Base-by-base conservation (phyloP, 2,888 invertebrate species). In the Stegophylla sp. region DNA sequence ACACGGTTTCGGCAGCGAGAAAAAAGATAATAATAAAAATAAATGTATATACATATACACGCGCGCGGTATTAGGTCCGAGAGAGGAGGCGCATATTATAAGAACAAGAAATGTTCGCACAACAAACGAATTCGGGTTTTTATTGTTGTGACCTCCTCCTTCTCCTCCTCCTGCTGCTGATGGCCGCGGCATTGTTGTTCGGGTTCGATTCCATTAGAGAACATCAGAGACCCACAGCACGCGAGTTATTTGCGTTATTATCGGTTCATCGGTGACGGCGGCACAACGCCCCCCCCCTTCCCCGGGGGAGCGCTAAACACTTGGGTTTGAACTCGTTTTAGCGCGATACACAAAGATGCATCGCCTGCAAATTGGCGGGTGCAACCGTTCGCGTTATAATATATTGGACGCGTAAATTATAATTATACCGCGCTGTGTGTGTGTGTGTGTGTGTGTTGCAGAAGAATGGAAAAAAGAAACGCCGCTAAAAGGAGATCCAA, bases 221-320 rank as follows among this genome's bases (percentile, higher is more conserved):
- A 3, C n/a, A n/a, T n/a, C n/a, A 48, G 43, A 48, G 66, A 1
- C 23, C 66, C 61, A 26, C 69, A 45, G n/a, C 74, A 45, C 74
- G 76, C 61, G 76, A 76, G 66, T 66, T 67, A 76, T 67, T 76
- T 41, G 43, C 76, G 67, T 76, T 76, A 66, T 76, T 76, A 76
- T 67, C 76, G 66, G 76, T 76, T 56, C 76, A 56, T 76, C 67
- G 76, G 56, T 26, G 34, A 74, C 75, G 63, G 20, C n/a, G n/a
- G 28, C 34, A 34, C 34, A 28, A 15, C 59, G 1, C 51, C 69
- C 1, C 34, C 69, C 56, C 53, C 43, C 56, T 7, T n/a, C 72
- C 66, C 64, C 53, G 66, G 43, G 64, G 34, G n/a, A n/a, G 43
- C 5, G 75, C 75, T 67, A 67, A 76, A 66, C 66, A 76, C 67